Evolutionary conservation across 1,140 invertebrate genomes (phyloP), one percentile per base, ranked within the genome.

Genomic region (Drosophila novamexicana): DNA sequence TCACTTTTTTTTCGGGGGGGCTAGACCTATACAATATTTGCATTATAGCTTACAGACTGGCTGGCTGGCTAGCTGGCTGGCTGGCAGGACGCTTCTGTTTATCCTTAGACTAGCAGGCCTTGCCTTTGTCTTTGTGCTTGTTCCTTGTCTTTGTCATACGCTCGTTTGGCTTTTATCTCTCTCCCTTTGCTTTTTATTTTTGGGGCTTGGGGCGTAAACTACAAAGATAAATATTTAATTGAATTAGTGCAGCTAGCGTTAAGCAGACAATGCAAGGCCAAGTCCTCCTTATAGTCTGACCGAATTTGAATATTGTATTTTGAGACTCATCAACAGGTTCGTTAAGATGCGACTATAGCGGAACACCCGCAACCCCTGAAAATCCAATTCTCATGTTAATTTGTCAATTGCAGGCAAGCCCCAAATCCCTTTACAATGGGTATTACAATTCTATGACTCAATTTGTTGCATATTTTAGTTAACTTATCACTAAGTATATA

Each of bases 201-300:
- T 16, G 47, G 12, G 32, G 29, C 5, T 12, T 32, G 50, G 29
- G 52, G 47, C 14, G 4, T 42, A 77, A 89, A 89, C 85, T 89
- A 90, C 85, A 90, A 89, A 89, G 85, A 85, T 85, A 89, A 89
- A 89, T 89, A 89, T 89, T 89, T 89, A 89, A 89, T 89, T 89
- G 85, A 89, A 89, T 89, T 89, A 89, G 85, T 90, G 85, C 85
- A 89, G 85, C 81, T 63, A 81, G 77, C 81, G 84, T 89, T 89
- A 89, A 84, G 77, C 74, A 82, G 79, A 80, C 84, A 76, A 79
- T 84, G 77, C 84, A 80, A 72, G 77, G 79, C 62, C 73, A 78
- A 67, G 64, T 68, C 77, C 69, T 42, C 34, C 47, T 32, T 10
- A 14, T 47, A 32, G 63, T 53, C 52, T 59, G 53, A 63, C 49